Percentiles rank a stretch among this genome's conserved stretches.
phyloP scores from a whole-genome alignment of 2,113 vertebrate genomes.

The Callaeas wilsoni region DNA sequence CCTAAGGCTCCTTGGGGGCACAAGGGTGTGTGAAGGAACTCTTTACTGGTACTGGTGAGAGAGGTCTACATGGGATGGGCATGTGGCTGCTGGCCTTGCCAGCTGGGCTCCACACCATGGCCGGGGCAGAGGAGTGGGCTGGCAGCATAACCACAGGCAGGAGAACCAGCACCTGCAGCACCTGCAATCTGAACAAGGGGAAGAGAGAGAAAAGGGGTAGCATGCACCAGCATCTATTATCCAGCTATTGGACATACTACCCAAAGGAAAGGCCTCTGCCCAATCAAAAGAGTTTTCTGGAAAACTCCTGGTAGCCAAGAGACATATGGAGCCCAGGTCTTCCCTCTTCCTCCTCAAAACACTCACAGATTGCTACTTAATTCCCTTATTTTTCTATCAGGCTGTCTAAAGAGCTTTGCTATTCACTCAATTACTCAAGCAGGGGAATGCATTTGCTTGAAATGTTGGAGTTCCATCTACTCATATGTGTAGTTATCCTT shows the following conservation, averaged over 20 bases:
- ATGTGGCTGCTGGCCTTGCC: accelerated
- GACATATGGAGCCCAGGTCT: not conserved
- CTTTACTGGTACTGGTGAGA: not conserved
- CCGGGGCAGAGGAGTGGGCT: not conserved
- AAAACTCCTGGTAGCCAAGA: not conserved
- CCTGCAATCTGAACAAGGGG: not conserved
- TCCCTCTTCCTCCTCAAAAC: not conserved
- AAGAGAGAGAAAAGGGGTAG: not conserved
- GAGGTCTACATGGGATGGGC: accelerated
- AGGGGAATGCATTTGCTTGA: not conserved
- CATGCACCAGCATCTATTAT: accelerated
- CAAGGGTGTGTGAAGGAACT: not conserved
- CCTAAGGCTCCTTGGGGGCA: accelerated
- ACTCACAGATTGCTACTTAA: not conserved
- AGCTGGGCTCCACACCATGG: not conserved
- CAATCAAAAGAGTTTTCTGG: not conserved
- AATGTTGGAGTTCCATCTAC: not conserved
- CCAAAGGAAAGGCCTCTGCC: not conserved
- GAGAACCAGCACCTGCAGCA: not conserved
- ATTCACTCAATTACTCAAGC: accelerated
- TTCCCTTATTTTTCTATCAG: not conserved
- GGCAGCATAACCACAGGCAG: not conserved
- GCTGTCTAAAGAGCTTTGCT: not conserved
- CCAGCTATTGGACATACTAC: not conserved
- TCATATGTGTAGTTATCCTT: not conserved